A percentile compares a stretch with the other conserved stretches of the same genome.
phyloP scores from a whole-genome alignment of 2,113 vertebrate species.

The Eonycteris spelaea region DNA sequence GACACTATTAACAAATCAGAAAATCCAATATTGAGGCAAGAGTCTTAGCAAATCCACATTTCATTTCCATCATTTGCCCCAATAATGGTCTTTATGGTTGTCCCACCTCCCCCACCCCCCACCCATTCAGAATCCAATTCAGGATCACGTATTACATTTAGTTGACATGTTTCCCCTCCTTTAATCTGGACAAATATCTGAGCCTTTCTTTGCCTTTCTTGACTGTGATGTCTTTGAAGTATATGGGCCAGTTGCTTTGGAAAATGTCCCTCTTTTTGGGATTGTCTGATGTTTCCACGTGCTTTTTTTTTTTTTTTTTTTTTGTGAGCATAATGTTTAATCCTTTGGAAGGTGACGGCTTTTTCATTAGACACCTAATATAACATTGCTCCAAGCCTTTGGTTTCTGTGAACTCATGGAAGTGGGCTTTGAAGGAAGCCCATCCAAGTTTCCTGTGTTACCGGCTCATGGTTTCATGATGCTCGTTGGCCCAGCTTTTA shows the following conservation, averaged over 20 bases:
- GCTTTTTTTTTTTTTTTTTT: neutral
- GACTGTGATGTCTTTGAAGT: neutral
- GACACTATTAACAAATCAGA: neutral
- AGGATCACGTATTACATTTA: neutral
- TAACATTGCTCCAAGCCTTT: neutral
- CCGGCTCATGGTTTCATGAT: neutral
- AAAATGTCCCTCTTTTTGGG: neutral
- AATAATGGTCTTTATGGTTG: accelerated
- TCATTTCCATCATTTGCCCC: neutral
- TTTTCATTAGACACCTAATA: neutral
- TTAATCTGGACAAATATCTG: neutral
- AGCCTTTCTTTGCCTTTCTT: neutral
- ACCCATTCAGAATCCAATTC: neutral
- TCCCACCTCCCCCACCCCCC: accelerated
- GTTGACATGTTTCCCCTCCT: neutral
- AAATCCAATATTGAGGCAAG: neutral
- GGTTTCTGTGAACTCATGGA: neutral
- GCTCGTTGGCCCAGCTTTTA: neutral
- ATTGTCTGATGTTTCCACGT: neutral
- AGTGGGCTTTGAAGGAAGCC: neutral
- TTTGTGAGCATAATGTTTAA: neutral
- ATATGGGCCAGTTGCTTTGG: neutral
- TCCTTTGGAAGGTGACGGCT: neutral
- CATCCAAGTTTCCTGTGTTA: neutral
- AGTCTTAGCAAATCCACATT: neutral